Percentiles rank a stretch among this genome's conserved stretches.
phyloP scores from a whole-genome alignment of 2,113 vertebrate genomes.

The Ctenodactylus gundi region DNA sequence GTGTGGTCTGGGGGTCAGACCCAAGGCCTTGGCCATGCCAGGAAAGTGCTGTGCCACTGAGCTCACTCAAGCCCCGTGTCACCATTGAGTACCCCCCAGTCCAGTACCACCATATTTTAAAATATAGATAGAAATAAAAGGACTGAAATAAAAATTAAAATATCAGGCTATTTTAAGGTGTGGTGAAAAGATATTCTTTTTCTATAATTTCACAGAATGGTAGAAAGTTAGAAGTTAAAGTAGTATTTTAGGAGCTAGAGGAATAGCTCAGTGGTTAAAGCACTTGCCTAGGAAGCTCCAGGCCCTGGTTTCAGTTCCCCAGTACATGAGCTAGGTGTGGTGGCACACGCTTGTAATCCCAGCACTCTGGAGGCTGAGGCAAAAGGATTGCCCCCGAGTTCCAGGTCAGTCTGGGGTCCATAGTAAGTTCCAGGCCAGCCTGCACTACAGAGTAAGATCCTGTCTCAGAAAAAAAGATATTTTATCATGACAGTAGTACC shows the following conservation, averaged over 20 bases:
- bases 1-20: not conserved
- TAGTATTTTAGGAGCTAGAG: not conserved
- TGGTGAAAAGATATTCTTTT: slow-evolving; percentile 36
- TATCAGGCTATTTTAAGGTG: not conserved
- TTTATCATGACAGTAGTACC: not conserved
- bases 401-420: too few relatives aligned
- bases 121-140: slow-evolving; percentile 12
- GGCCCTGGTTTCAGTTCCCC: too few relatives aligned
- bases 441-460: too few relatives aligned
- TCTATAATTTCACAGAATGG: slow-evolving; percentile 24
- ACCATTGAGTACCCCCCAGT: not conserved
- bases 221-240: slow-evolving; percentile 48
- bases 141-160: slow-evolving; percentile 2
- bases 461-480: too few relatives aligned
- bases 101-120: not conserved
- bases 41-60: not conserved
- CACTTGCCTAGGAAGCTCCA: too few relatives aligned
- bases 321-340: too few relatives aligned
- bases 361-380: too few relatives aligned
- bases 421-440: too few relatives aligned
- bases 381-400: too few relatives aligned
- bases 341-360: too few relatives aligned
- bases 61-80: not conserved
- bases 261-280: too few relatives aligned
- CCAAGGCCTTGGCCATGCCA: not conserved